These are phyloP conservation scores for Dasyornis broadbenti DNA, from an alignment of 2,113 vertebrate species.

Conservation along the genomic window DNA sequence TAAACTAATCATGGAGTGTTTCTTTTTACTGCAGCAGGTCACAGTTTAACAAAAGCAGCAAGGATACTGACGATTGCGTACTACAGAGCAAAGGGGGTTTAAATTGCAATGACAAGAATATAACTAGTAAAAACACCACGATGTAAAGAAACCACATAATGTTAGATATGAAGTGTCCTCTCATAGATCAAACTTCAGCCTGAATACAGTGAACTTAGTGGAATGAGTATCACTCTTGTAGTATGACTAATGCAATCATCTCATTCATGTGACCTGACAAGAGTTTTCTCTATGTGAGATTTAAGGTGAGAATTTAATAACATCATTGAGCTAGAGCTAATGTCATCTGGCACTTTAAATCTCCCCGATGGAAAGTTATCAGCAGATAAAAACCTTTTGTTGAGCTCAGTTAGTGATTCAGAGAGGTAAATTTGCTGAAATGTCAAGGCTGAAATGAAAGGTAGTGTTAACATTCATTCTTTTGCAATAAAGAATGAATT, in stretches of 20 bases:
- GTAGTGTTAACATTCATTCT: neutral
- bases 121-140: neutral
- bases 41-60: neutral
- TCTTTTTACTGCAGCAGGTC: neutral
- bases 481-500: constrained; percentile 8
- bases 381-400: constrained; percentile 53
- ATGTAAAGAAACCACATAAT: neutral
- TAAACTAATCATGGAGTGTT: neutral
- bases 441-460: neutral
- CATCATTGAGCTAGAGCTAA: constrained; percentile 50
- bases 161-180: neutral
- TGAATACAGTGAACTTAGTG: neutral
- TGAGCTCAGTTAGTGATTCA: constrained; percentile 47
- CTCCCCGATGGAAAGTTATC: constrained; percentile 47
- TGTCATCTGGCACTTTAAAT: constrained; percentile 59
- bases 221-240: constrained; percentile 14
- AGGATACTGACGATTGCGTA: neutral
- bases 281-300: constrained; percentile 52
- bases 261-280: constrained; percentile 42
- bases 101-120: neutral
- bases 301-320: constrained; percentile 60
- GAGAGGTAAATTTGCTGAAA: constrained; percentile 48
- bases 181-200: constrained; percentile 10
- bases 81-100: neutral
- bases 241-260: constrained; percentile 41